Evolutionary conservation across 2,113 vertebrate genomes (phyloP).

Genomic region (Coreoperca whiteheadi): DNA sequence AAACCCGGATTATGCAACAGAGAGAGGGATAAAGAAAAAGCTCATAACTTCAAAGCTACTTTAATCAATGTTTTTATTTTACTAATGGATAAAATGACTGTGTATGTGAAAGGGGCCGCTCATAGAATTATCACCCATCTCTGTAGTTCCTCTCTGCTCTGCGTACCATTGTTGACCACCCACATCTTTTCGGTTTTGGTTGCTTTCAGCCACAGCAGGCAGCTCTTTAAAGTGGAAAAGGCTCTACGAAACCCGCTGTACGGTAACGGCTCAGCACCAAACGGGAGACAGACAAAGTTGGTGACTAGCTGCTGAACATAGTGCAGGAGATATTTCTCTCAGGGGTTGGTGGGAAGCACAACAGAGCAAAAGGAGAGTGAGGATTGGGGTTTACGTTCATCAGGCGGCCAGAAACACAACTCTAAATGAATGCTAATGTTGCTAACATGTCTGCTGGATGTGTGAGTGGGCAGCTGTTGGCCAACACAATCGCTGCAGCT

Average conservation of each 20-base stretch:
- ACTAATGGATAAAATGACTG: neutral
- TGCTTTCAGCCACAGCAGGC: neutral
- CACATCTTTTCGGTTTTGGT: neutral
- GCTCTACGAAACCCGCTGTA: neutral
- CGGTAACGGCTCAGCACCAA: too few relatives aligned
- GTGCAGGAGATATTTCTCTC: too few relatives aligned
- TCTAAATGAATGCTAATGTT: neutral
- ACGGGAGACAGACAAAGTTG: too few relatives aligned
- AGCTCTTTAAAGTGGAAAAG: neutral
- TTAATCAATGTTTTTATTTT: neutral
- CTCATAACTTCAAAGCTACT: neutral
- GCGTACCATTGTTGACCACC: too few relatives aligned
- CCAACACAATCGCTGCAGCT: neutral
- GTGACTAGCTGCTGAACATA: too few relatives aligned
- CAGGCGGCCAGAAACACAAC: neutral
- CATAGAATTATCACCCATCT: neutral
- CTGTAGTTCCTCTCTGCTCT: neutral
- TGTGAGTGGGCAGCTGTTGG: neutral
- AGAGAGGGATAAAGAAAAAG: neutral
- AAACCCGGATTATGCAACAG: neutral
- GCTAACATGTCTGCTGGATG: neutral
- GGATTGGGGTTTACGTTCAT: neutral
- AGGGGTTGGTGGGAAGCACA: neutral
- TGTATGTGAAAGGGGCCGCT: neutral
- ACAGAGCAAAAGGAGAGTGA: too few relatives aligned